Evolutionary conservation across 1,140 invertebrate species (phyloP).

Genomic region (Proales similis): DNA sequence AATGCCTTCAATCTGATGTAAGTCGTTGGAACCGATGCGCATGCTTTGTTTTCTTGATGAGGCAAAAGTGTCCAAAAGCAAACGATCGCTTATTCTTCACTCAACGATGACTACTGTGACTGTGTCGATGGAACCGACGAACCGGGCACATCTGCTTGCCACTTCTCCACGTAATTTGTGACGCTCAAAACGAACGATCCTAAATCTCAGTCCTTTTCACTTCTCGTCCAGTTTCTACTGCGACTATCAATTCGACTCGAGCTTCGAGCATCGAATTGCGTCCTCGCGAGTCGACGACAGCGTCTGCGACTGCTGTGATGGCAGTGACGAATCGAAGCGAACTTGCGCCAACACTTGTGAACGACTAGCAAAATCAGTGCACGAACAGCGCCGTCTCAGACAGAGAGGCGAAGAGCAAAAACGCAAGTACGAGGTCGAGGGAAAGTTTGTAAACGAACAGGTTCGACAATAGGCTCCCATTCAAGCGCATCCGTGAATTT

Average conservation of each 20-base stretch:
- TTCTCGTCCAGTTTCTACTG: neutral
- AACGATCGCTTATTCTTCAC: neutral
- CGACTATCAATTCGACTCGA: too few species aligned
- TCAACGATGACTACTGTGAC: conserved; percentile 38
- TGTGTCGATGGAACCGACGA: conserved; percentile 31
- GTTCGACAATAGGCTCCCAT: too few species aligned
- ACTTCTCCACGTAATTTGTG: conserved; percentile 21
- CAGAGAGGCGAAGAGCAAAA: neutral
- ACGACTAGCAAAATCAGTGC: neutral
- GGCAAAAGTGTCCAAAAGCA: conserved; percentile 25
- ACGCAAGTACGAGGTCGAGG: conserved; percentile 15
- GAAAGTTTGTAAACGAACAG: conserved; percentile 5
- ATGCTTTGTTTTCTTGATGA: too few species aligned
- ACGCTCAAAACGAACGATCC: conserved; percentile 10
- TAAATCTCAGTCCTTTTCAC: neutral
- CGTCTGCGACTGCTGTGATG: conserved; percentile 38
- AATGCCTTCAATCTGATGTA: too few species aligned
- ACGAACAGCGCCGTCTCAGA: neutral
- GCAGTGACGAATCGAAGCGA: conserved; percentile 14
- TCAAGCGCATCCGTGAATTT: too few species aligned
- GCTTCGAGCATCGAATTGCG: neutral
- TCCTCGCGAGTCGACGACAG: conserved; percentile 13
- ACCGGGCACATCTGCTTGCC: conserved; percentile 29
- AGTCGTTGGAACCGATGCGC: too few species aligned
- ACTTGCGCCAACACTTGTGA: conserved; percentile 9